Evolutionary conservation across 2,888 invertebrate genomes (phyloP), one percentile per base, ranked within the genome.

Genomic region (Cataglyphis rosenhaueri): DNA sequence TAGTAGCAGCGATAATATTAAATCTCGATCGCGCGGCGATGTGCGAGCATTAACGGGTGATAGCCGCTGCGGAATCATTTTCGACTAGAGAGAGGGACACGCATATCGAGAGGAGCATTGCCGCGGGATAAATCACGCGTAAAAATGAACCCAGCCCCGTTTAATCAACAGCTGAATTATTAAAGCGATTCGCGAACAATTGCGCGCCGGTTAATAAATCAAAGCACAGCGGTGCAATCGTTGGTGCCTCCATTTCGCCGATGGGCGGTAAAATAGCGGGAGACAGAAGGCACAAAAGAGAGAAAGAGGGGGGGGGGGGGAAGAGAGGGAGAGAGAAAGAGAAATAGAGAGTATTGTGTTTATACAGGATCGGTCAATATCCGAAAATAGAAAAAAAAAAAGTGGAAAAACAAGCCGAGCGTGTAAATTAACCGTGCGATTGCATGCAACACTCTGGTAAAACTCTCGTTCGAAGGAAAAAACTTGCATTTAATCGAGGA

Each of bases 111-210:
- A 84, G 64, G 52, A 57, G 71, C 82, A 81, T 85, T 79, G 81
- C 83, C 85, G 65, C 76, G 84, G 76, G 87, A 91, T 92, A 92
- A 92, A 92, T 92, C 91, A 91, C 88, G 88, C 91, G 90, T 91
- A 93, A 93, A 93, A 93, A 93, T 93, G 91, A 92, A 93, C 91
- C 86, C 89, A 61, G 81, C 76, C 48, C 87, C 91, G 91, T 92
- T 93, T 93, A 93, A 94, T 94, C 93, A 94, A 94, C 93, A 93
- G 91, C 90, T 91, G 91, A 92, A 94, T 93, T 93, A 93, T 94
- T 94, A 92, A 91, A 92, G 88, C 91, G 90, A 91, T 93, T 92
- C 90, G 89, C 89, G 89, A 92, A 92, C 92, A 93, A 93, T 93
- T 90, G 91, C 87, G 85, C 88, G 85, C 83, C 85, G 91, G 92